Evolutionary conservation across 1,140 invertebrate genomes (phyloP), one percentile per base, ranked within the genome.

Genomic region (Galendromus occidentalis): DNA sequence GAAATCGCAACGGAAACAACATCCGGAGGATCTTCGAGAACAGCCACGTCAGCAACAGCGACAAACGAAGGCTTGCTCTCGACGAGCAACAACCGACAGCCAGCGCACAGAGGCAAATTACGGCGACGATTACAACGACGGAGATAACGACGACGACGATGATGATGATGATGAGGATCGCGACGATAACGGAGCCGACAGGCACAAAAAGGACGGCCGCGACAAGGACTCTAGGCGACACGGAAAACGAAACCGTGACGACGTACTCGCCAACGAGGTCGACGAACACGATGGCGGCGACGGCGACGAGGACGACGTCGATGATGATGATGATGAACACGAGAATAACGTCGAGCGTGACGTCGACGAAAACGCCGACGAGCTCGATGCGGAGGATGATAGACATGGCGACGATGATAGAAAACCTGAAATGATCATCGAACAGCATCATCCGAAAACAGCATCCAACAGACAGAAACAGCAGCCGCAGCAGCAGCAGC

Each of bases 121-220:
- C 9, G 33, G 9, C 4, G 33, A 39, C 9, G 33, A 39, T 39
- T 4, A 39, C 9, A 9, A 9, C 33, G 9, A 39, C 33, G 33
- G 9, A 4, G 9, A 70, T 69, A 41, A 65, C 70, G 30, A 65
- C 64, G 20, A 71, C 72, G 7, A 66, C 51, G 28, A 70, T 68
- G 66, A 67, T 64, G 0, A 66, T 71, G 66, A 71, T 71, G 28
- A 51, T 51, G 9, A 51, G 9, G 28, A 25, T 29, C 4, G 4
- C 28, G 28, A 25, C 4, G 81, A 80, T 9, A 85, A 84, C 0
- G 83, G 82, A 69, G 84, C 85, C 70, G 71, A 81, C 64, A 74
- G 81, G 45, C 82, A 79, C 14, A 70, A 71, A 18, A 30, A 9
- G 44, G 42, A 69, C 25, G 65, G 71, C 44, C 39, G 64, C 70